These are phyloP conservation scores for Oriolus oriolus DNA, from an alignment of 2,113 vertebrate genomes.

Conservation along the genomic window DNA sequence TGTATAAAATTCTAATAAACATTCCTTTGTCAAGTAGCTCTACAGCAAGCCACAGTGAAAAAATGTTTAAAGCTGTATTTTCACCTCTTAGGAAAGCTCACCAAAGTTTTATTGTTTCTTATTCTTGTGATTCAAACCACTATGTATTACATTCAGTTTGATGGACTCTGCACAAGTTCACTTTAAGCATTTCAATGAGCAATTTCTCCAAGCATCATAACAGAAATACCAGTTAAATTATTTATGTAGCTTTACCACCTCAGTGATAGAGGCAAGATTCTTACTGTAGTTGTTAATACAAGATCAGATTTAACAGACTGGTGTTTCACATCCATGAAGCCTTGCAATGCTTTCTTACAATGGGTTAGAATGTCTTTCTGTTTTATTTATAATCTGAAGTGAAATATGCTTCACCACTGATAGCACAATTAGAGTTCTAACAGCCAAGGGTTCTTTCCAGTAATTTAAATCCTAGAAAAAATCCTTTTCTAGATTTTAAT, in stretches of 20 bases:
- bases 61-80: background rate
- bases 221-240: slow-evolving; percentile 39
- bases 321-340: background rate
- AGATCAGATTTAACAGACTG: background rate
- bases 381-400: slow-evolving; percentile 13
- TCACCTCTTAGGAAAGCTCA: background rate
- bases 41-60: background rate
- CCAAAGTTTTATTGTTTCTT: background rate
- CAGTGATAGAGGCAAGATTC: background rate
- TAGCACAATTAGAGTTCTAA: background rate
- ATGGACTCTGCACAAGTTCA: background rate
- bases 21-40: background rate
- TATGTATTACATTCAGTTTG: background rate
- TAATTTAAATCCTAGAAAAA: background rate
- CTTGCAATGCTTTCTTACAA: background rate
- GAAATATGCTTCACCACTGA: background rate
- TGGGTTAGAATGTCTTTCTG: background rate
- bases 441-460: background rate
- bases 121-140: background rate
- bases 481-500: background rate
- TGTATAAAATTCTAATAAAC: background rate
- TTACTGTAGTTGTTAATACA: background rate
- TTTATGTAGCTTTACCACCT: background rate
- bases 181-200: background rate
- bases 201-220: background rate